These are phyloP conservation scores for Drosophila kepulauana DNA, from an alignment of 1,140 invertebrate species.

Conservation along the genomic window DNA sequence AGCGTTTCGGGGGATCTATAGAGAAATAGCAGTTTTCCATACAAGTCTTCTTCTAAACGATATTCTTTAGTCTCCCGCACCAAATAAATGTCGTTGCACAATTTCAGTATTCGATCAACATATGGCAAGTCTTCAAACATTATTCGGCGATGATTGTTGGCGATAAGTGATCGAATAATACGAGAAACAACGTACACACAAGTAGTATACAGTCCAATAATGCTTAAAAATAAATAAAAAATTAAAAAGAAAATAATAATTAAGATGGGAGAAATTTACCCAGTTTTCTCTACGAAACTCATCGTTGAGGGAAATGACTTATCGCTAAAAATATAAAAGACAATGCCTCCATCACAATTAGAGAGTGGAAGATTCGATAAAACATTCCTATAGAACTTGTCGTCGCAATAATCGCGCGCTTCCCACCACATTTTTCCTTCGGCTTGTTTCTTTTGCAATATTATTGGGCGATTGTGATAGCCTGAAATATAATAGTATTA, in stretches of 20 bases:
- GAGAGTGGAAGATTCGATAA: conserved; percentile 87
- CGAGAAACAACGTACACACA: conserved; percentile 96
- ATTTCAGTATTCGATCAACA: conserved; percentile 96
- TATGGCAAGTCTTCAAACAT: conserved; percentile 99
- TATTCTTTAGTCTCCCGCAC: conserved; percentile 97
- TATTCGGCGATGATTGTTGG: conserved; percentile 93
- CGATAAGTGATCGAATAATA: conserved; percentile 90
- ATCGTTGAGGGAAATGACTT: conserved; percentile 95
- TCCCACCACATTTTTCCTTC: conserved; percentile 91
- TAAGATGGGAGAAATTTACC: conserved; percentile 87
- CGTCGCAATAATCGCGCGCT: conserved; percentile 89
- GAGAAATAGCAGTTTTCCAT: conserved; percentile 98
- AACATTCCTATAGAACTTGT: conserved; percentile 85
- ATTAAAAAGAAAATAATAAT: conserved; percentile 1
- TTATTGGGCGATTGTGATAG: conserved; percentile 52
- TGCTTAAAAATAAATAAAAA: conserved; percentile 87
- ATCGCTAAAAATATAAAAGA: conserved; percentile 96
- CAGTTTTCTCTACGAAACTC: conserved; percentile 95
- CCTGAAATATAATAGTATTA: conserved; percentile 21
- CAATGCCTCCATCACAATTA: conserved; percentile 87
- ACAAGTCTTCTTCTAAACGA: conserved; percentile 98
- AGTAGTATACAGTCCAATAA: conserved; percentile 98
- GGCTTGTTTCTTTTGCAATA: conserved; percentile 60
- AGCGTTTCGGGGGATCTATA: conserved; percentile 98
- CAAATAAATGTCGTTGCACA: conserved; percentile 98